Percentiles rank a stretch among this genome's conserved stretches.
phyloP scores from a whole-genome alignment of 2,113 vertebrate genomes.

The Australoheros scitulus region DNA sequence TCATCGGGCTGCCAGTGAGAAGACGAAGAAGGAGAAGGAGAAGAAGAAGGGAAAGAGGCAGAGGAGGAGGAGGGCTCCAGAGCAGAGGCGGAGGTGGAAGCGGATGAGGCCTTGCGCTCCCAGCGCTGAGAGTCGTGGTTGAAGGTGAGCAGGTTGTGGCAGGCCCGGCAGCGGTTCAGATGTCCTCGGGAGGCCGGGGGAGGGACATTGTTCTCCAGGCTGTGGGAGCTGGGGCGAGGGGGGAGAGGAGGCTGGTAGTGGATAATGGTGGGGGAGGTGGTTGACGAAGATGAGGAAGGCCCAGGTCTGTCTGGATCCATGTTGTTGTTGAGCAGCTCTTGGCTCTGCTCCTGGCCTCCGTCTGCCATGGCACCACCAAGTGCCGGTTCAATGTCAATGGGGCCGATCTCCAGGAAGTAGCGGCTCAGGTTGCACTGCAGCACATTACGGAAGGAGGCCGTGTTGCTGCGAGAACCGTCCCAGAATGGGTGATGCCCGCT shows the following conservation, averaged over 20 bases:
- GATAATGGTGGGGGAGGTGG: constrained; percentile 84
- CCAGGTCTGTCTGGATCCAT: constrained; percentile 90
- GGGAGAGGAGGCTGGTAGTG: constrained; percentile 66
- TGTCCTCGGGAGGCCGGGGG: constrained; percentile 87
- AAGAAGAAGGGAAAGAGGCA: background rate
- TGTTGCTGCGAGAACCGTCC: constrained; percentile 74
- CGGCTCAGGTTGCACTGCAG: constrained; percentile 97
- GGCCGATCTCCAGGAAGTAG: constrained; percentile 97
- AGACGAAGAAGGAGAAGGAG: constrained; percentile 20
- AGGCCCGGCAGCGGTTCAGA: constrained; percentile 95
- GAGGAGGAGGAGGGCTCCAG: constrained; percentile 62
- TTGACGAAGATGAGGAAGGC: constrained; percentile 84
- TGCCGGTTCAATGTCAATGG: constrained; percentile 91
- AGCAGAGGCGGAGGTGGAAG: constrained; percentile 79
- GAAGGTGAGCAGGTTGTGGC: constrained; percentile 98
- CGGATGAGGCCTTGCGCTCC: constrained; percentile 91
- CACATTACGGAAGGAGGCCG: constrained; percentile 90
- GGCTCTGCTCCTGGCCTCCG: constrained; percentile 84
- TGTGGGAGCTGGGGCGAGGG: constrained; percentile 79
- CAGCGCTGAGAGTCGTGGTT: constrained; percentile 98
- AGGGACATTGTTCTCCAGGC: constrained; percentile 84
- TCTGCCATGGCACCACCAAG: constrained; percentile 77
- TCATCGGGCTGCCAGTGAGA: constrained; percentile 76
- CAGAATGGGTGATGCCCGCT: constrained; percentile 85
- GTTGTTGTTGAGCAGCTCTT: constrained; percentile 96